phyloP scores from a whole-genome alignment of 1,140 invertebrate genomes.

The Cardiocondyla obscurior region DNA sequence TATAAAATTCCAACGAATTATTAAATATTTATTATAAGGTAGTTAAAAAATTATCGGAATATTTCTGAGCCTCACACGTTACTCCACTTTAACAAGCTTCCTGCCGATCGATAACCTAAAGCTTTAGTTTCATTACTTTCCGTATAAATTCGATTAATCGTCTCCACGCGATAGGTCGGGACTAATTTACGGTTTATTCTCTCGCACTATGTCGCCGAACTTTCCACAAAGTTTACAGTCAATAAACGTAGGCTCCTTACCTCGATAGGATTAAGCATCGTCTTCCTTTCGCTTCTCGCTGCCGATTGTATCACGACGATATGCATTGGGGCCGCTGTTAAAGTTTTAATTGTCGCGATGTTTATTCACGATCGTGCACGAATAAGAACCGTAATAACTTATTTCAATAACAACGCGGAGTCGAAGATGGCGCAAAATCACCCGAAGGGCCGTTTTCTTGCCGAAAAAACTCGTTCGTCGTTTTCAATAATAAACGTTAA shows the following conservation, averaged over 20 bases:
- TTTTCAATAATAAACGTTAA: background rate
- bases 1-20: background rate
- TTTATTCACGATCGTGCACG: conserved; percentile 11
- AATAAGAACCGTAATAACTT: background rate
- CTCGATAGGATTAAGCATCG: conserved; percentile 23
- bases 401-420: conserved; percentile 36
- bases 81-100: background rate
- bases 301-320: conserved; percentile 18
- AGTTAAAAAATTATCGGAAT: background rate
- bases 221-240: conserved; percentile 40
- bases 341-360: conserved; percentile 20
- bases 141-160: conserved; percentile 40
- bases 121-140: conserved; percentile 36
- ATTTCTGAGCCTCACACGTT: background rate
- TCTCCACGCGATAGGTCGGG: conserved; percentile 13
- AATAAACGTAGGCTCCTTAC: conserved; percentile 36
- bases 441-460: background rate
- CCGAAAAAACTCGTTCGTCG: background rate
- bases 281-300: conserved; percentile 18
- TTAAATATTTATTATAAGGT: background rate
- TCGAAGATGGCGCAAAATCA: background rate
- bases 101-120: conserved; percentile 13
- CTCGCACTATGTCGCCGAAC: conserved; percentile 37
- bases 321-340: background rate
- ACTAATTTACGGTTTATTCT: conserved; percentile 43